phyloP scores from a whole-genome alignment of 37 sponge, comb jelly and placozoan genomes.

The Aphrocallistes beatrix region DNA sequence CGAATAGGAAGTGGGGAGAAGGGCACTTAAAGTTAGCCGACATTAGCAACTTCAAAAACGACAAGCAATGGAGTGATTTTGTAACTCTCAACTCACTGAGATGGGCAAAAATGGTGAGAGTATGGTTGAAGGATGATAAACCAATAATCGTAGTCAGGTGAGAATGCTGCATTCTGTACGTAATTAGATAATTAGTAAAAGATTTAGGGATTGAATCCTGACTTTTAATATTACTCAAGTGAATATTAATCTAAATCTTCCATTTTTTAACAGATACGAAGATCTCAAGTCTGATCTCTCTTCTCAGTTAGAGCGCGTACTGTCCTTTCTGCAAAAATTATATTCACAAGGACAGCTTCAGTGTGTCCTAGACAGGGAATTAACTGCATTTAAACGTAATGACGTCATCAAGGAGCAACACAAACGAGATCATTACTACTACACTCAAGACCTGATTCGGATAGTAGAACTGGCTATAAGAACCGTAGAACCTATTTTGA shows the following conservation, averaged over 20 bases:
- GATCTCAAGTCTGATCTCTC: neutral
- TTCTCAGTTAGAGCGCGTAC: conserved; percentile 28
- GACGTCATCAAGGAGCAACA: neutral
- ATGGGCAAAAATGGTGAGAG: neutral
- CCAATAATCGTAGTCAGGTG: neutral
- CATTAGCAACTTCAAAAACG: neutral
- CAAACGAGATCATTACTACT: neutral
- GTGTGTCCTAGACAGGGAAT: neutral
- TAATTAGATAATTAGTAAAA: too few relatives aligned
- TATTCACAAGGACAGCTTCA: conserved; percentile 26
- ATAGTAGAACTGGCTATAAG: neutral
- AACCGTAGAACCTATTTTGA: neutral
- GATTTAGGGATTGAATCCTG: too few relatives aligned
- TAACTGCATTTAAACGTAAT: neutral
- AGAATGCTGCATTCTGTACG: too few relatives aligned
- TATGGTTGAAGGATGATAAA: neutral
- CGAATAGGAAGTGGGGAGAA: neutral
- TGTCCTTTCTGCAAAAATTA: conserved; percentile 25
- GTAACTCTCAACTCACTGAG: neutral
- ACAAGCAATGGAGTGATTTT: neutral
- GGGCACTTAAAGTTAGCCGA: neutral
- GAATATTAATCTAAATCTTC: too few relatives aligned
- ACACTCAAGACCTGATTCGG: neutral
- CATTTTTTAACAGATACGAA: neutral
- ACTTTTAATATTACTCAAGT: too few relatives aligned